Evolutionary conservation across 2,113 vertebrate species (phyloP).

Genomic region (Thymallus thymallus): DNA sequence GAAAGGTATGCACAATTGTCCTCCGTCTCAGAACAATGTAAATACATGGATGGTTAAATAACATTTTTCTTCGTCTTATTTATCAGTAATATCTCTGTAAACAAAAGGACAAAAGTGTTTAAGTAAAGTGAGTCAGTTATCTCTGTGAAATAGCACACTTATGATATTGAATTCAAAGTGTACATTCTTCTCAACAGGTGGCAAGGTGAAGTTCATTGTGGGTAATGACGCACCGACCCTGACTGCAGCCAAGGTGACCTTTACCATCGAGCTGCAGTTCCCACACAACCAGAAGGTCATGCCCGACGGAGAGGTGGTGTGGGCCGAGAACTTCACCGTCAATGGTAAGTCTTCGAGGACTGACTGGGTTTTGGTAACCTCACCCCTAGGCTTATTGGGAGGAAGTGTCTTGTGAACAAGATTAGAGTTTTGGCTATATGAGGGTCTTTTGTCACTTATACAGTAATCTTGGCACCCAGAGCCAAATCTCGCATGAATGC

Average conservation of each 20-base stretch:
- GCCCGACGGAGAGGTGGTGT: slow-evolving; percentile 79
- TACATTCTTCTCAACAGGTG: slow-evolving; percentile 68
- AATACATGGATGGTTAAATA: background rate
- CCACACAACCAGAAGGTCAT: slow-evolving; percentile 77
- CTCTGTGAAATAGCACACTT: no score
- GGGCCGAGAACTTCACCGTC: slow-evolving; percentile 75
- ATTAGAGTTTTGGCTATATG: background rate
- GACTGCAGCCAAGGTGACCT: slow-evolving; percentile 81
- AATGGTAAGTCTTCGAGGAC: slow-evolving; percentile 74
- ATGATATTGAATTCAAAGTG: no score
- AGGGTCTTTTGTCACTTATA: background rate
- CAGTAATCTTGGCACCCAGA: no score
- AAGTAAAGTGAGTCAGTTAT: no score
- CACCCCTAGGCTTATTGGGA: no score
- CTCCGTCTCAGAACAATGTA: background rate
- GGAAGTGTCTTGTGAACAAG: no score
- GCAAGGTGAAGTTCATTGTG: slow-evolving; percentile 79
- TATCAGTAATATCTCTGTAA: no score
- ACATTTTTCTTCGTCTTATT: background rate
- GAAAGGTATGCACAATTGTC: slow-evolving; percentile 73
- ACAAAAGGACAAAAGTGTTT: no score
- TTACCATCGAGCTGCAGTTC: slow-evolving; percentile 82
- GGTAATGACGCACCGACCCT: slow-evolving; percentile 88
- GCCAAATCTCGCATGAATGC: no score
- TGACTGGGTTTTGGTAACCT: background rate